Base-by-base conservation (phyloP, 2,797 vertebrate genomes). In the Muscicapa comitata region DNA sequence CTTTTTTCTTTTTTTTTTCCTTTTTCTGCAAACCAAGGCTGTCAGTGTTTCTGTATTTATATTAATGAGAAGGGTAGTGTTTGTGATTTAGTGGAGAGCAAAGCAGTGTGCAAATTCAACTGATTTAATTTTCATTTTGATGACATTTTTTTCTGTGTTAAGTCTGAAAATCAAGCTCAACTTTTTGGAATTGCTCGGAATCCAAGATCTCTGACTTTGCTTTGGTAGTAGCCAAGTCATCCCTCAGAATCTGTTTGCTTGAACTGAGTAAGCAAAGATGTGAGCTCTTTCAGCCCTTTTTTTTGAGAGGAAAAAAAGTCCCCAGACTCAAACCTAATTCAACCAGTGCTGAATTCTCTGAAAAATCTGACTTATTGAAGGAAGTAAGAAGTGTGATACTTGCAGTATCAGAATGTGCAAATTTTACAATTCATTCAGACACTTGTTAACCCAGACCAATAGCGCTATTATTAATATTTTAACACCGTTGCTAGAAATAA, bases 241-340 rank as follows among this genome's bases (percentile, higher is more conserved):
- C 4, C 4, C 5, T 43, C 11, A 66, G 7, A 74, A 21, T 2
- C 5, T 38, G 9, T 50, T 76, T 74, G 14, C 21, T 84, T 65
- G 29, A 79, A 79, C 28, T 31, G 4, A 21, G 7, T 29, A 24
- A 33, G 11, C 16, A 37, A 55, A 45, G 4, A 19, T 6, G 3
- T 21, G 21, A 51, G 16, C 4, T n/a, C 13, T 26, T 51, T 26
- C 4, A 10, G 6, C 1, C 6, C 6, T 17, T 9, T 31, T 68
- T 54, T 43, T 42, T 14, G 5, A 8, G 7, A 7, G 6, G 12
- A 28, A 16, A 28, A 21, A 37, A 8, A 9, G 0, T 0, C 4
- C 10, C 8, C 48, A 12, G 13, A 38, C 16, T 53, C 16, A 24
- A 29, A 31, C 1, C 9, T 55, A 6, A 53, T 62, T 53, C 28